Base-by-base conservation (phyloP, 2,113 vertebrate species). In the Hirundichthys speculiger region DNA sequence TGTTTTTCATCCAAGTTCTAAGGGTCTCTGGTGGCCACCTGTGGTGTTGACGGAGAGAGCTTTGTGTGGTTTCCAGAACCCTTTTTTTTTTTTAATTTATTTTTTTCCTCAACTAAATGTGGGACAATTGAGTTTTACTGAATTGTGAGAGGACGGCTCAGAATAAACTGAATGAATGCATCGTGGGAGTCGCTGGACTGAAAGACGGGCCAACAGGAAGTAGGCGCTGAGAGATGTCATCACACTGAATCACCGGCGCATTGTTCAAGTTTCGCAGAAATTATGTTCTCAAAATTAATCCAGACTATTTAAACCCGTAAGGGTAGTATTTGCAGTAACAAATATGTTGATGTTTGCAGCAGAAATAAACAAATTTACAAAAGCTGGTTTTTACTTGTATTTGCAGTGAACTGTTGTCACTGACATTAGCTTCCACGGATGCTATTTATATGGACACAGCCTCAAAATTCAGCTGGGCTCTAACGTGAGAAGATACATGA, bases 1-100 rank as follows among this genome's bases (percentile, higher is more conserved):
- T 81, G 73, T 84, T 86, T 86, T 82, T 63, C 61, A 75, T 68
- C 16, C 38, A 3, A 12, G 73, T 65, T 84, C 56, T 67, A 1
- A 73, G 56, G 54, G 50, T 67, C 81, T 60, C 51, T 0, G 42
- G 69, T 21, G 65, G 60, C 80, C 79, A 52, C 63, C 75, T 76
- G 15, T 45, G 53, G 73, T 9, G 71, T 67, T 43, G 67, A 69
- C 63, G 39, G 53, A 60, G 61, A 24, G 21, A 55, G 24, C 49
- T 73, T 74, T 80, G 73, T 39, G 34, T 40, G 20, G 40, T 68
- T 75, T 57, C 60, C 70, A 67, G 63, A 24, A n/a, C n/a, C 22
- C 5, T 20, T 18, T 46, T 4, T 45, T 43, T 59, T 46, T 22
- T 42, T 14, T 5, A 69, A 19, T n/a, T 52, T n/a, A n/a, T n/a